Evolutionary conservation across 2,113 vertebrate genomes (phyloP).

Genomic region (Labrus mixtus): DNA sequence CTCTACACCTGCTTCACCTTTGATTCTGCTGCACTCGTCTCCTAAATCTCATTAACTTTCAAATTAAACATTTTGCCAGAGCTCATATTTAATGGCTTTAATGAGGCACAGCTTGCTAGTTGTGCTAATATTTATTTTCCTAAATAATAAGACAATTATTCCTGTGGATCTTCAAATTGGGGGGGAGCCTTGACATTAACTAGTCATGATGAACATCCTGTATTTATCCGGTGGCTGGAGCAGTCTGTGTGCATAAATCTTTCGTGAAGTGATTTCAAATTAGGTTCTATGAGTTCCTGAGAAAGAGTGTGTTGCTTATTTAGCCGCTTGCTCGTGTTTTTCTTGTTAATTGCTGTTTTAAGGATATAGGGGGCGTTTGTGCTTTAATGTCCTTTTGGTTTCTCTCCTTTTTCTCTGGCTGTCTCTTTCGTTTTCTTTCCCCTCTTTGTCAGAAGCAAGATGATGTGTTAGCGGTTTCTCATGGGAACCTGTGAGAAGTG

Average conservation of each 20-base stretch:
- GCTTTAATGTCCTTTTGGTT: neutral
- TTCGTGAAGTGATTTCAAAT: neutral
- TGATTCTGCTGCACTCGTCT: neutral
- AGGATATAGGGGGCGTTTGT: neutral
- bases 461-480: constrained; percentile 11
- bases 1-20: neutral
- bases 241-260: neutral
- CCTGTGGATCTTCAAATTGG: neutral
- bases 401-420: neutral
- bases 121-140: neutral
- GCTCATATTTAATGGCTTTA: neutral
- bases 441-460: constrained; percentile 8
- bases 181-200: neutral
- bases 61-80: neutral
- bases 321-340: neutral
- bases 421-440: neutral
- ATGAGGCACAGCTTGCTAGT: neutral
- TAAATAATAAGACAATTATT: neutral
- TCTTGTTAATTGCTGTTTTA: constrained; percentile 2
- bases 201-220: constrained; percentile 8
- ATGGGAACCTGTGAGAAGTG: constrained; percentile 23
- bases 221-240: neutral
- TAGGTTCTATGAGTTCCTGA: no score
- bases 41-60: neutral
- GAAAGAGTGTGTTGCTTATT: neutral